A percentile compares a stretch with the other conserved stretches of the same genome.
phyloP scores from a whole-genome alignment of 1,140 invertebrate species.

The Drosophila subobscura region DNA sequence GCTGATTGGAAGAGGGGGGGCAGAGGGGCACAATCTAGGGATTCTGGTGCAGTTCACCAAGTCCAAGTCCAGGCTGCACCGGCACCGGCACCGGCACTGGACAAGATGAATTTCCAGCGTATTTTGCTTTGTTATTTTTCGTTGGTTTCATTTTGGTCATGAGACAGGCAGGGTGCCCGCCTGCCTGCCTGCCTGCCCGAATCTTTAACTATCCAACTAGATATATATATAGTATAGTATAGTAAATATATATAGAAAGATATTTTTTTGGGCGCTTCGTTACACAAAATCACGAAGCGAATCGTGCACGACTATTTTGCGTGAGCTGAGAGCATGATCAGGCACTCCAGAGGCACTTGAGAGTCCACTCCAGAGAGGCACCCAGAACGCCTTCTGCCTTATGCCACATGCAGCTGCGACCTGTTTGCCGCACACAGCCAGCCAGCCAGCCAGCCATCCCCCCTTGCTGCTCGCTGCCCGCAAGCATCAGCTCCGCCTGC shows the following conservation, averaged over 20 bases:
- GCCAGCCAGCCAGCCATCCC: too few relatives aligned
- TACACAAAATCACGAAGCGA: slow-evolving; percentile 83
- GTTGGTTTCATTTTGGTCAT: slow-evolving; percentile 64
- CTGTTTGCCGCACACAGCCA: slow-evolving; percentile 30
- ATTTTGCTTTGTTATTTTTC: slow-evolving; percentile 67
- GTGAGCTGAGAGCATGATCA: slow-evolving; percentile 83
- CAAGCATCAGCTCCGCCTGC: too few relatives aligned
- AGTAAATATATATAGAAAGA: slow-evolving; percentile 44
- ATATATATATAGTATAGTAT: slow-evolving; percentile 38
- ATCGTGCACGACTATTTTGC: slow-evolving; percentile 84
- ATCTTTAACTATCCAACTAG: slow-evolving; percentile 24
- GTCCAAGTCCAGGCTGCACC: too few relatives aligned
- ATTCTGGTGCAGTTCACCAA: neutral
- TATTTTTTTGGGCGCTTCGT: slow-evolving; percentile 78
- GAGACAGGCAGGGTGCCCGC: too few relatives aligned
- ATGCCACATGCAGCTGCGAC: slow-evolving; percentile 44
- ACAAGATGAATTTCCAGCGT: slow-evolving; percentile 78
- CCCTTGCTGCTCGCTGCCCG: too few relatives aligned
- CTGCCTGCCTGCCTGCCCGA: slow-evolving; percentile 20
- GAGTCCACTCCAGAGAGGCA: slow-evolving; percentile 21
- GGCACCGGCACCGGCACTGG: slow-evolving; percentile 2
- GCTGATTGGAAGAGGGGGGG: neutral
- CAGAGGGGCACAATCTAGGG: neutral
- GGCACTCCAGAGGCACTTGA: slow-evolving; percentile 22
- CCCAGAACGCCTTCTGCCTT: slow-evolving; percentile 25